These are phyloP conservation scores for Apocrypta bakeri DNA, from an alignment of 1,140 invertebrate genomes.

Conservation along the genomic window DNA sequence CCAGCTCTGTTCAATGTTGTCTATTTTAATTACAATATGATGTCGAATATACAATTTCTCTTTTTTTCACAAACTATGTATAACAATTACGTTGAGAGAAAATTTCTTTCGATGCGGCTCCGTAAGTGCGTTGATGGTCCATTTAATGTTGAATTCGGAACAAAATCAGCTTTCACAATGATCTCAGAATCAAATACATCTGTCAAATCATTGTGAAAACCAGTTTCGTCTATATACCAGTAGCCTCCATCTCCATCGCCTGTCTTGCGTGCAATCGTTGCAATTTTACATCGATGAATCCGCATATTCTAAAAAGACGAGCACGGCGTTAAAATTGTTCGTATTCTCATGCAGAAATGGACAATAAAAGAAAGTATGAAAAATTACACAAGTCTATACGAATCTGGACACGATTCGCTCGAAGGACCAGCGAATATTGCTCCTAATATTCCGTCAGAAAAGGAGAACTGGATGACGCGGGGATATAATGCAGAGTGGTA, in stretches of 20 bases:
- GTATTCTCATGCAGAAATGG: not conserved
- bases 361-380: not conserved
- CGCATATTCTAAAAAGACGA: not conserved
- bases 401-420: not conserved
- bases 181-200: slow-evolving; percentile 90
- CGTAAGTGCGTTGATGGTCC: not conserved
- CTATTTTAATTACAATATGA: too few relatives aligned
- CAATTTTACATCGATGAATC: not conserved
- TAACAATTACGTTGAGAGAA: too few relatives aligned
- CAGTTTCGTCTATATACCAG: slow-evolving; percentile 83
- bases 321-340: too few relatives aligned
- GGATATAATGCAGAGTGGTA: slow-evolving; percentile 23
- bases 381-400: not conserved
- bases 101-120: too few relatives aligned
- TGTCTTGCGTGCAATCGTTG: not conserved
- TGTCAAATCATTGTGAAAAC: slow-evolving; percentile 95
- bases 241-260: not conserved
- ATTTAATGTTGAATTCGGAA: slow-evolving; percentile 71
- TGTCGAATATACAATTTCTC: too few relatives aligned
- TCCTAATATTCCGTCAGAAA: not conserved
- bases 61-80: too few relatives aligned
- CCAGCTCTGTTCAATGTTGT: too few relatives aligned
- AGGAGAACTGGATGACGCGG: not conserved
- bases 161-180: slow-evolving; percentile 96
- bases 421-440: not conserved